phyloP scores from a whole-genome alignment of 2,888 invertebrate genomes.

The Seladonia tumulorum region DNA sequence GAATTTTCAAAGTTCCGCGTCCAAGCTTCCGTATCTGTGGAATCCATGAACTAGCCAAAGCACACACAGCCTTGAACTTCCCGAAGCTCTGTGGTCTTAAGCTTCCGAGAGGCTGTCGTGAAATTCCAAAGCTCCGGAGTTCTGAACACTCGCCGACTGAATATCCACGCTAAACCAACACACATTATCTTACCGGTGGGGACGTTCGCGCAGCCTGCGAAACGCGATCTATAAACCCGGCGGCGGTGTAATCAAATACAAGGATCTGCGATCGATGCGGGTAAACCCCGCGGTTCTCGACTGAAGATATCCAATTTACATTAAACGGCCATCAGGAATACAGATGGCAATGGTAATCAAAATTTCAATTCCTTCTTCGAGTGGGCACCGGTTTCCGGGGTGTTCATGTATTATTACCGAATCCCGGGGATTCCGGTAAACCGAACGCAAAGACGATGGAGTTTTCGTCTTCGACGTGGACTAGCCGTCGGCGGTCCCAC shows the following conservation, averaged over 20 bases:
- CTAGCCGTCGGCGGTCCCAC: constrained; percentile 13
- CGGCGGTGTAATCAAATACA: background rate
- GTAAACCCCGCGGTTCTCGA: background rate
- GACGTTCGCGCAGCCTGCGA: background rate
- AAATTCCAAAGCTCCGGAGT: background rate
- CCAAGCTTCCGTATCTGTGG: background rate
- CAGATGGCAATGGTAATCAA: constrained; percentile 21
- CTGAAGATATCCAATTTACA: constrained; percentile 15
- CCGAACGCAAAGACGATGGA: constrained; percentile 20
- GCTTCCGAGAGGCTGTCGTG: background rate
- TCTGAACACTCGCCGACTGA: background rate
- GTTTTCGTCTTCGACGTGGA: constrained; percentile 44
- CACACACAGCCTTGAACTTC: constrained; percentile 2
- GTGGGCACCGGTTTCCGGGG: background rate
- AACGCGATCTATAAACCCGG: background rate
- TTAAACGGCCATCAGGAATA: constrained; percentile 37
- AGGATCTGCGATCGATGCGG: constrained; percentile 5
- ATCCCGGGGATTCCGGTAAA: constrained; percentile 27
- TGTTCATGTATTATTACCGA: constrained; percentile 54
- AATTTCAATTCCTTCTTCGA: constrained; percentile 46
- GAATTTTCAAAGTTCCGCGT: background rate
- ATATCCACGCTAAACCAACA: background rate
- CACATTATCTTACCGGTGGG: background rate
- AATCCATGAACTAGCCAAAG: background rate
- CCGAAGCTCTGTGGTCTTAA: background rate